These are phyloP conservation scores for Spea bombifrons DNA, from an alignment of 2,113 vertebrate species.

Conservation along the genomic window DNA sequence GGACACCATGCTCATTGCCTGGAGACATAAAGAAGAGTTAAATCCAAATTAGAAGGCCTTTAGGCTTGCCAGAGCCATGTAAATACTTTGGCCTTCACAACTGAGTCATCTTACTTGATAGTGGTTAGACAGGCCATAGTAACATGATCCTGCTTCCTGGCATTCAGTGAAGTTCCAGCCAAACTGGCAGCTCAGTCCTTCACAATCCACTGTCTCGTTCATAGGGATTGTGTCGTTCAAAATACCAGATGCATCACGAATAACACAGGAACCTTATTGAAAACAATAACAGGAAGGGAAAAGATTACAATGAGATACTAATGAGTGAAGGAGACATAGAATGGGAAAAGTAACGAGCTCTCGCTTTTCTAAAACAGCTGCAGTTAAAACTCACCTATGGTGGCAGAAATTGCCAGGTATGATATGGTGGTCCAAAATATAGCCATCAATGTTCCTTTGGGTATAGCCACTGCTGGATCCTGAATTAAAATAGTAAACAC, in stretches of 20 bases:
- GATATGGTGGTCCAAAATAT: slow-evolving; percentile 66
- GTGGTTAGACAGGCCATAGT: slow-evolving; percentile 61
- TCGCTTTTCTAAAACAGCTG: too few species aligned
- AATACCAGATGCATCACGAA: slow-evolving; percentile 65
- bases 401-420: slow-evolving; percentile 61
- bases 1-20: slow-evolving; percentile 66
- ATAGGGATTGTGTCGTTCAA: slow-evolving; percentile 55
- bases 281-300: neutral
- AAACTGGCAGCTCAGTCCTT: slow-evolving; percentile 58
- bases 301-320: neutral
- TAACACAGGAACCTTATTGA: slow-evolving; percentile 59
- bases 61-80: neutral
- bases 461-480: slow-evolving; percentile 65
- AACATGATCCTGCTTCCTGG: slow-evolving; percentile 50
- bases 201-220: slow-evolving; percentile 56
- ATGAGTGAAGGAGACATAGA: neutral
- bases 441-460: slow-evolving; percentile 65
- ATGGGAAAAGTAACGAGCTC: too few species aligned
- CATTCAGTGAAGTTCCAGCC: slow-evolving; percentile 72
- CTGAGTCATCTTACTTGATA: slow-evolving; percentile 54
- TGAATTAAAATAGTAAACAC: slow-evolving; percentile 29
- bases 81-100: neutral
- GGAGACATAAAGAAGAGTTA: slow-evolving; percentile 6
- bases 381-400: slow-evolving; percentile 55
- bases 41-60: neutral